Base-by-base conservation (phyloP, 1,140 invertebrate genomes). In the Bombus breviceps region DNA sequence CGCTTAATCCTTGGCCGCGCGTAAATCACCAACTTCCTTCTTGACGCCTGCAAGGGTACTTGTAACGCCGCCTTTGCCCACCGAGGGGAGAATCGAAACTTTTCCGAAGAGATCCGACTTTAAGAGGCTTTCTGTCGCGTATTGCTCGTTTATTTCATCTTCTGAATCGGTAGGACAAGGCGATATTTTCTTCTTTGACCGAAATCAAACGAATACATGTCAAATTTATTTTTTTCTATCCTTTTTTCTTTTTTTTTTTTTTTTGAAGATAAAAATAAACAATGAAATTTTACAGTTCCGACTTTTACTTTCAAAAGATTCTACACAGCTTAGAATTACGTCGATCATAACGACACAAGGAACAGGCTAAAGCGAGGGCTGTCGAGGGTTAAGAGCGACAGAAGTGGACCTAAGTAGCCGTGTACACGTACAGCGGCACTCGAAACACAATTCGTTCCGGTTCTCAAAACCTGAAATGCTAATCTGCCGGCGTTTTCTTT, bases 361-460 rank as follows among this genome's bases (percentile, higher is more conserved):
- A 64, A 59, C 66, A 53, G 43, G 69, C 9, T 75, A 13, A 62
- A 86, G 74, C 39, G 76, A 77, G 81, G 57, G 64, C 59, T 59
- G 64, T 73, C 69, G 78, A 86, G 72, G 78, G 57, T 74, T 76
- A 39, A 66, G 71, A 32, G 62, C 57, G 81, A 43, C 59, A 53
- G 76, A 79, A 73, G 75, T 47, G 81, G 69, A 41, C 39, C 64
- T 62, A 77, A 89, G 69, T 89, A 84, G 85, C 81, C 72, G 53
- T 85, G 64, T 85, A 57, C 72, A 66, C 39, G 66, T 32, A 66
- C 66, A 28, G 37, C 72, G n/a, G 83, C 83, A 90, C 90, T 92
- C 87, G 90, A 92, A 89, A 86, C 66, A 91, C 87, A 92, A 92
- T 92, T 92, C 88, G 77, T 90, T 89, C 75, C 80, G 86, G 78